Conservation (phyloP, 1,140 invertebrate genomes). For the Lethrus apterus region DNA sequence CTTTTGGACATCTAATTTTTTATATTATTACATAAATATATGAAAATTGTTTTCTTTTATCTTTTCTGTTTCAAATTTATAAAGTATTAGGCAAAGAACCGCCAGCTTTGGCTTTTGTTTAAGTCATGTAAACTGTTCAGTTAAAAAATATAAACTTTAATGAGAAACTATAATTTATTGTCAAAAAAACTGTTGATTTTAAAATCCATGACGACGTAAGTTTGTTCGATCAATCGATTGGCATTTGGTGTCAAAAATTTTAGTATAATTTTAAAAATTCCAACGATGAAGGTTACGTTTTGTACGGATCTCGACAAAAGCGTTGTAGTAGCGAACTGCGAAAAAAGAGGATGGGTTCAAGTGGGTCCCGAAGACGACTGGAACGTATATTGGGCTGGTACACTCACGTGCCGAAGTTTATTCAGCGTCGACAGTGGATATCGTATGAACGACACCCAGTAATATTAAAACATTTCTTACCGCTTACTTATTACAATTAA, state of each 20-base stretch:
- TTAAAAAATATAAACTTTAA: too few relatives aligned
- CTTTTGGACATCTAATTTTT: too few relatives aligned
- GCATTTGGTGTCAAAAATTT: constrained; percentile 14
- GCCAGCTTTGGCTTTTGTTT: too few relatives aligned
- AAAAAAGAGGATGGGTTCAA: constrained; percentile 85
- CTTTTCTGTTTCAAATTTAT: too few relatives aligned
- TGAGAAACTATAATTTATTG: too few relatives aligned
- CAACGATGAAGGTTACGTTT: constrained; percentile 61
- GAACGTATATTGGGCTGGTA: constrained; percentile 95
- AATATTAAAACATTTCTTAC: constrained; percentile 31
- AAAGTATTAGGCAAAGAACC: too few relatives aligned
- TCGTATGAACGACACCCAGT: constrained; percentile 87
- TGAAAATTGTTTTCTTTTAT: too few relatives aligned
- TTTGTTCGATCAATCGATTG: background rate
- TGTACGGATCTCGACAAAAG: constrained; percentile 93
- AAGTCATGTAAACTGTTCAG: too few relatives aligned
- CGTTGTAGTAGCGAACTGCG: constrained; percentile 89
- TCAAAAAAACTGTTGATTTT: too few relatives aligned
- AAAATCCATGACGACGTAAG: too few relatives aligned
- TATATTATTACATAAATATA: too few relatives aligned
- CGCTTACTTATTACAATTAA: background rate
- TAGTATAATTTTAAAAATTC: constrained; percentile 3
- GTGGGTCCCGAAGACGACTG: constrained; percentile 90
- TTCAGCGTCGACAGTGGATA: constrained; percentile 91
- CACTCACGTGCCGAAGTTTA: constrained; percentile 80